Evolutionary conservation across 2,888 invertebrate species (phyloP), one percentile per base, ranked within the genome.

Genomic region (Drosophila borealis): DNA sequence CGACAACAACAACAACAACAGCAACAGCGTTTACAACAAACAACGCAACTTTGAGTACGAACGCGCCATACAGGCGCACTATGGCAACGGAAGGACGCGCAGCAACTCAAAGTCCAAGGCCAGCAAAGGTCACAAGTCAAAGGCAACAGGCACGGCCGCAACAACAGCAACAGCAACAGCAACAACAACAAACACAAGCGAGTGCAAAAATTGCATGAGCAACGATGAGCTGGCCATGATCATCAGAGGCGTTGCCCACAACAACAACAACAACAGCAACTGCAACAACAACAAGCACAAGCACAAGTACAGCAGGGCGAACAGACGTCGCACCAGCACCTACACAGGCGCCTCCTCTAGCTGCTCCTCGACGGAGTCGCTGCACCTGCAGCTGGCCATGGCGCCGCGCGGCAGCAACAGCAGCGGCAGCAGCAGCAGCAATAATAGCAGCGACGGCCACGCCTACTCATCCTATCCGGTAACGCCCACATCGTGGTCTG

Each of bases 11-110:
- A 54, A 51, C 10, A 13, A 57, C 34, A 73, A 72, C 37, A 67
- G 62, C 34, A 67, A 65, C 39, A 85, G 67, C 56, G 67, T 60
- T 25, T 78, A 74, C 36, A 76, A 70, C 25, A 81, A 79, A 11
- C 70, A 57, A 37, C 88, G 90, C 1, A 91, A 90, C 70, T 74
- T 91, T 4, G 90, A 90, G 61, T 90, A 91, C 53, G 91, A 90
- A 29, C 75, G 89, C 1, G 90, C 90, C 4, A 90, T 90, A 13
- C 90, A 90, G 10, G 88, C 90, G 9, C 80, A 88, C 10, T 90
- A 90, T 69, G 87, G 76, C 50, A 51, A 14, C 4, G 84, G 81
- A n/a, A 54, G 71, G 51, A 49, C 67, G 42, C 34, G 34, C 48
- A 48, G 33, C 57, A 19, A 59, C 11, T 48, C 65, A 34, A 81